These are phyloP conservation scores for Botia kubotai DNA, from an alignment of 2,797 vertebrate genomes.

Conservation along the genomic window DNA sequence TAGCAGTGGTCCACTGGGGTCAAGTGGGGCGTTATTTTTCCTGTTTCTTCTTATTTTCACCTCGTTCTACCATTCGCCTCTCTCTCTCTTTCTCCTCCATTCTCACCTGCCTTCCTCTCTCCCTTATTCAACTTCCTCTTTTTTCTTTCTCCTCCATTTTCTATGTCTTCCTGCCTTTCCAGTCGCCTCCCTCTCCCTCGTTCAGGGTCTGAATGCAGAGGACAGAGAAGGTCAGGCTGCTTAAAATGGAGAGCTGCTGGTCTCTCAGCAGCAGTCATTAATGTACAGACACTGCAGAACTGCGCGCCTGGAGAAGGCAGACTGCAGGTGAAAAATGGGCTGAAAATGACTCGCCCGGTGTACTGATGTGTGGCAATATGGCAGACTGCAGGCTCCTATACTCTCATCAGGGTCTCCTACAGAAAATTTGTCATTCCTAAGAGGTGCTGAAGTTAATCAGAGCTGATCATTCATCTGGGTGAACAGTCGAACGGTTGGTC, in stretches of 20 bases:
- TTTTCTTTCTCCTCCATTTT: background rate
- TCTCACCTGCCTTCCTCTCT: slow-evolving; percentile 14
- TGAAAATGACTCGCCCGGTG: background rate
- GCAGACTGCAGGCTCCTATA: background rate
- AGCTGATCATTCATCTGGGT: slow-evolving; percentile 26
- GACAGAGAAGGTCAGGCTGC: slow-evolving; percentile 50
- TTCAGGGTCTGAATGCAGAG: slow-evolving; percentile 30
- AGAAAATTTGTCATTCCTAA: slow-evolving; percentile 16
- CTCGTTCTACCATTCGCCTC: slow-evolving; percentile 53
- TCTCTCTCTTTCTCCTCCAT: slow-evolving; percentile 49
- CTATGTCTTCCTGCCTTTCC: slow-evolving; percentile 37
- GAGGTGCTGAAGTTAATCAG: background rate
- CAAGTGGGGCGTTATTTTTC: slow-evolving; percentile 24
- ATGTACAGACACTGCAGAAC: slow-evolving; percentile 26
- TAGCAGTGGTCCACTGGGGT: slow-evolving; percentile 5
- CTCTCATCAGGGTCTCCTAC: slow-evolving; percentile 6
- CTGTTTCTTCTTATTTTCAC: slow-evolving; percentile 9
- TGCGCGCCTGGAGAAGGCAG: slow-evolving; percentile 12
- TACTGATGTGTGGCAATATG: slow-evolving; percentile 18
- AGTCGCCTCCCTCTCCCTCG: background rate
- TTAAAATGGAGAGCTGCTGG: slow-evolving; percentile 23
- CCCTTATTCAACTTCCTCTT: slow-evolving; percentile 17
- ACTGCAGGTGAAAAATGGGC: slow-evolving; percentile 10
- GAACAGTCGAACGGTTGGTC: slow-evolving; percentile 1
- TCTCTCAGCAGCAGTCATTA: slow-evolving; percentile 47